Evolutionary conservation across 2,113 vertebrate genomes (phyloP).

Genomic region (Engraulis encrasicolus): DNA sequence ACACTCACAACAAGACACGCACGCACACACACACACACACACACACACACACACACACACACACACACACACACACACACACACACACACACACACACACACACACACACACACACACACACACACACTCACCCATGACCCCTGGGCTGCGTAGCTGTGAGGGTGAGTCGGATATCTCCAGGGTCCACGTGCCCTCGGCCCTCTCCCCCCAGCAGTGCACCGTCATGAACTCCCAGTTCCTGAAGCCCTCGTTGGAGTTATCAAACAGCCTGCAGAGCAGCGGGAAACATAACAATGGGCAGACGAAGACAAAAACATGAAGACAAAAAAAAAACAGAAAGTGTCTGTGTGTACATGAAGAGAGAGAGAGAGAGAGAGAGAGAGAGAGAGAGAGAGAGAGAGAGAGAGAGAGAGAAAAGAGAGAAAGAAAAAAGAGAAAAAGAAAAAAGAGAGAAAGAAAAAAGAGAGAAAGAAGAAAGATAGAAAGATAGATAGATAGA

Average conservation of each 20-base stretch:
- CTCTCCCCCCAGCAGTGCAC: conserved; percentile 94
- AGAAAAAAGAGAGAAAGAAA: conserved; percentile 15
- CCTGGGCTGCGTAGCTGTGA: conserved; percentile 84
- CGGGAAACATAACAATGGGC: background rate
- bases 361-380: conserved; percentile 18
- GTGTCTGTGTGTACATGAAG: conserved; percentile 35
- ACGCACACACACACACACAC: no score
- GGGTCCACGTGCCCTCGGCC: conserved; percentile 85
- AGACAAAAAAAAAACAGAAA: background rate
- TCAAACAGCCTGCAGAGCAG: conserved; percentile 78
- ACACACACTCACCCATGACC: conserved; percentile 82
- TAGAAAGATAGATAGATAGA: no score
- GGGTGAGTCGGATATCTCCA: conserved; percentile 85
- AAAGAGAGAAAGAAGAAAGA: conserved; percentile 6
- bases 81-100: no score
- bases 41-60: no score
- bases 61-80: no score
- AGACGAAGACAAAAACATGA: background rate
- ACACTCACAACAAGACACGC: no score
- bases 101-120: no score
- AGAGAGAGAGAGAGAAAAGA: conserved; percentile 23
- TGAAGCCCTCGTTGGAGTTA: conserved; percentile 87
- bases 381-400: conserved; percentile 15
- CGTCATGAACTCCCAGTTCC: conserved; percentile 94
- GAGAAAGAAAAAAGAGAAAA: conserved; percentile 11